Evolutionary conservation across 2,888 invertebrate species (phyloP).

Genomic region (Agonopterix arenella): DNA sequence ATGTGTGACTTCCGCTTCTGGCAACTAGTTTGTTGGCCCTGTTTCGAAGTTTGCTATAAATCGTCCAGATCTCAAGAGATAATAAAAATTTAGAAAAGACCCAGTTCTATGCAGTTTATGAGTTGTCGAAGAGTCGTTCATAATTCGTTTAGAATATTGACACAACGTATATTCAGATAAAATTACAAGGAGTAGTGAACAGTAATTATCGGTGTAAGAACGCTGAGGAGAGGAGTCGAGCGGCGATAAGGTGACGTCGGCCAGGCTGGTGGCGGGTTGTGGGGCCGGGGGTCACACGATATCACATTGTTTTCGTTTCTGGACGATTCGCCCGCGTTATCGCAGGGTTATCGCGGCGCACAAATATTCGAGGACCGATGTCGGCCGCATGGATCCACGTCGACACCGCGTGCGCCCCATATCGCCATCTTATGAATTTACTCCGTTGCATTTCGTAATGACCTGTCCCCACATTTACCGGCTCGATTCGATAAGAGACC

Average conservation of each 20-base stretch:
- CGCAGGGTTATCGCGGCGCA: constrained; percentile 14
- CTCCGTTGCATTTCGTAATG: too few relatives aligned
- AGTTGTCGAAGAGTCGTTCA: too few relatives aligned
- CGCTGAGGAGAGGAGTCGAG: too few relatives aligned
- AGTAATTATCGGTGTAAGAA: too few relatives aligned
- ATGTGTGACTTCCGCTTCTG: constrained; percentile 27
- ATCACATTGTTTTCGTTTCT: constrained; percentile 21
- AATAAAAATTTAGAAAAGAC: not conserved
- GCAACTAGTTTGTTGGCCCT: constrained; percentile 6
- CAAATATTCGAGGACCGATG: constrained; percentile 7
- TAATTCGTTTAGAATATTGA: too few relatives aligned
- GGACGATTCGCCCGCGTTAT: constrained; percentile 15
- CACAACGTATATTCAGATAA: too few relatives aligned
- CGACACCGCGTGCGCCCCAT: constrained; percentile 7
- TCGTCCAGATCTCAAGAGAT: constrained; percentile 2
- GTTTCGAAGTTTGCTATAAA: not conserved
- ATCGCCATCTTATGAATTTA: too few relatives aligned
- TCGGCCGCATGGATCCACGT: constrained; percentile 9
- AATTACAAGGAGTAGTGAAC: too few relatives aligned
- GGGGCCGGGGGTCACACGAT: constrained; percentile 24
- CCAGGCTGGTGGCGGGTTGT: not conserved
- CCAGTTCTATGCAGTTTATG: too few relatives aligned
- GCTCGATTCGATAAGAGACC: constrained; percentile 8
- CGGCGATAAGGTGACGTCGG: constrained; percentile 1
- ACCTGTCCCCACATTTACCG: not conserved